Conservation (phyloP, 2,797 vertebrate genomes). For the Muraenolepis orangiensis region DNA sequence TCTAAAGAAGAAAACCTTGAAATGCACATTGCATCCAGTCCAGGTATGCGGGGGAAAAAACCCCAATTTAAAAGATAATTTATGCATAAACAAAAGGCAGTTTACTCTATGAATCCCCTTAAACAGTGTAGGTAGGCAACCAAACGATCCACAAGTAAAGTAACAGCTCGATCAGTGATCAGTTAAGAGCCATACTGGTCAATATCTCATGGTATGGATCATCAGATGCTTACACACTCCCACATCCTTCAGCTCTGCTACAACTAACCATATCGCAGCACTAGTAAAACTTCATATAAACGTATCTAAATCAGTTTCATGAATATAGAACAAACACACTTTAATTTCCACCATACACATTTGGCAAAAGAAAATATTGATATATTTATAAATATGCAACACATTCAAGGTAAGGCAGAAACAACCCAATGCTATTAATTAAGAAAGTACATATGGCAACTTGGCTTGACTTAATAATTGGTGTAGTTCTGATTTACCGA, state of each 20-base stretch:
- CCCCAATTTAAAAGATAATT: neutral
- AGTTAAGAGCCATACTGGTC: neutral
- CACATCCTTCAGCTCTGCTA: neutral
- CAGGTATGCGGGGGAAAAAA: neutral
- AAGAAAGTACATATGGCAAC: constrained; percentile 22
- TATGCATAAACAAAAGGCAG: constrained; percentile 5
- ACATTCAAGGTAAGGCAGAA: constrained; percentile 33
- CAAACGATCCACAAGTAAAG: neutral
- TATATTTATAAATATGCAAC: constrained; percentile 31
- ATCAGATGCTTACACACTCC: neutral
- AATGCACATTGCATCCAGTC: neutral
- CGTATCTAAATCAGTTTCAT: neutral
- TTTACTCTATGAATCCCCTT: neutral
- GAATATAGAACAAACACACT: constrained; percentile 28
- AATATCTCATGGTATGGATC: neutral
- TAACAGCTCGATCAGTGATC: neutral
- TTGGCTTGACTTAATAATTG: neutral
- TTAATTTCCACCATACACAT: constrained; percentile 42
- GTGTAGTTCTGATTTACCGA: neutral
- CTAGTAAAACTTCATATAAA: neutral
- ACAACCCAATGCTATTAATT: constrained; percentile 14
- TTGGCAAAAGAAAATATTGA: constrained; percentile 36
- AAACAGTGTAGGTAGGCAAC: constrained; percentile 3
- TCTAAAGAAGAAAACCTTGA: neutral
- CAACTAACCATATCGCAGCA: neutral